Evolutionary conservation across 1,140 invertebrate genomes (phyloP).

Genomic region (Maconellicoccus hirsutus): DNA sequence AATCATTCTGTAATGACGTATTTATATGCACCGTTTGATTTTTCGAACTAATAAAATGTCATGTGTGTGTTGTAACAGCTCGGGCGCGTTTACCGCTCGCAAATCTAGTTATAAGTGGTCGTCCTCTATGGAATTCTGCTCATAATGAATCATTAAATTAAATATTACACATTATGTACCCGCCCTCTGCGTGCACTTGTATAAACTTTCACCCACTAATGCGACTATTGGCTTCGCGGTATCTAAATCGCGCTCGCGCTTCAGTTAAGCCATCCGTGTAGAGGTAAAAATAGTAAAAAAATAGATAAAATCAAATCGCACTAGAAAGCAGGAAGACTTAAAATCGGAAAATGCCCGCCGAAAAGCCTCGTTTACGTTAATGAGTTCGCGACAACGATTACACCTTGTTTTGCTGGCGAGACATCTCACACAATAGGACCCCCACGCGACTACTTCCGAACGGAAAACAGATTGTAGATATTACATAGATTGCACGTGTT

Average conservation of each 20-base stretch:
- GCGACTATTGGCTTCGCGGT: neutral
- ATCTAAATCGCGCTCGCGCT: neutral
- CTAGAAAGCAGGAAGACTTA: no score
- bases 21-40: neutral
- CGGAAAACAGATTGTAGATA: no score
- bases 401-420: no score
- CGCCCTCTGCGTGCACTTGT: neutral
- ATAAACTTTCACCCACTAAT: constrained; percentile 1
- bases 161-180: neutral
- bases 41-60: neutral
- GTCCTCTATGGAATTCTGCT: neutral
- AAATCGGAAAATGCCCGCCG: no score
- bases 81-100: neutral
- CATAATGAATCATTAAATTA: constrained; percentile 10
- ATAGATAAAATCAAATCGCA: no score
- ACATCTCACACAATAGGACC: no score
- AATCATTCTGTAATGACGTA: neutral
- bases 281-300: no score
- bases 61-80: neutral
- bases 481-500: no score
- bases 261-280: neutral
- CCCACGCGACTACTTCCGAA: no score
- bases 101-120: neutral
- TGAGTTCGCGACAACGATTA: no score
- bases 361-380: no score